phyloP scores from a whole-genome alignment of 37 sponge, comb jelly and placozoan species.

The Haliclona indistincta region DNA sequence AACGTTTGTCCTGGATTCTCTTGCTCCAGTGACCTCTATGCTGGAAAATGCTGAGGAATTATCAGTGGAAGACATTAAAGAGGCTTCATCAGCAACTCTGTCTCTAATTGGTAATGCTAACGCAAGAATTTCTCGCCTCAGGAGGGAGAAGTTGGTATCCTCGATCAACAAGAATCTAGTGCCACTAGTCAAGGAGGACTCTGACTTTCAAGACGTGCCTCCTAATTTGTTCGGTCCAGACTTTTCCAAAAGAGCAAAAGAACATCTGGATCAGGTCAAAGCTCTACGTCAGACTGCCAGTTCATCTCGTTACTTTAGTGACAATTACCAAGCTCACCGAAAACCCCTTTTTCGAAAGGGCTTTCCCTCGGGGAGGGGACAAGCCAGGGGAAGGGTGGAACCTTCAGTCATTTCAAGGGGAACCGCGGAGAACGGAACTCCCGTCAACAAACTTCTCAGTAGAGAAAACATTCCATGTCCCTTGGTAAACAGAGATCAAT shows the following conservation, averaged over 20 bases:
- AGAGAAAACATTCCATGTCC: too few species aligned
- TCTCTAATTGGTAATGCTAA: not conserved
- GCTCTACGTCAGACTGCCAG: too few species aligned
- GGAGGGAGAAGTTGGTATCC: not conserved
- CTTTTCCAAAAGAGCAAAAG: conserved; percentile 8
- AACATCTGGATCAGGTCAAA: not conserved
- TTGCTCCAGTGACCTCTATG: conserved; percentile 22
- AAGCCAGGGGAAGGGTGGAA: too few species aligned
- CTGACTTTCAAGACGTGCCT: not conserved
- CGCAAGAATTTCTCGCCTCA: not conserved
- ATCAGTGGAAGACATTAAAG: not conserved
- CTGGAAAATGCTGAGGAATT: too few species aligned
- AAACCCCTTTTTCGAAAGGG: conserved; percentile 16
- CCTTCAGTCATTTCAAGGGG: too few species aligned
- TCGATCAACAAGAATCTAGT: not conserved
- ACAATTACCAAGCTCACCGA: too few species aligned
- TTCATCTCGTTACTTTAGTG: too few species aligned
- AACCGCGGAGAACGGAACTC: too few species aligned
- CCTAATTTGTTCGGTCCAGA: conserved; percentile 8
- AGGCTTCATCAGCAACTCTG: not conserved
- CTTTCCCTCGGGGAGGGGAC: not conserved
- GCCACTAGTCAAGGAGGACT: not conserved
- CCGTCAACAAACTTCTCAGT: too few species aligned
- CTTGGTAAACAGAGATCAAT: too few species aligned
- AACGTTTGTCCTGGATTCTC: conserved; percentile 24